A percentile compares a stretch with the other conserved stretches of the same genome.
These are phyloP conservation scores for Loxodonta africana DNA, from an alignment of 2,113 vertebrate genomes.

Conservation along the genomic window DNA sequence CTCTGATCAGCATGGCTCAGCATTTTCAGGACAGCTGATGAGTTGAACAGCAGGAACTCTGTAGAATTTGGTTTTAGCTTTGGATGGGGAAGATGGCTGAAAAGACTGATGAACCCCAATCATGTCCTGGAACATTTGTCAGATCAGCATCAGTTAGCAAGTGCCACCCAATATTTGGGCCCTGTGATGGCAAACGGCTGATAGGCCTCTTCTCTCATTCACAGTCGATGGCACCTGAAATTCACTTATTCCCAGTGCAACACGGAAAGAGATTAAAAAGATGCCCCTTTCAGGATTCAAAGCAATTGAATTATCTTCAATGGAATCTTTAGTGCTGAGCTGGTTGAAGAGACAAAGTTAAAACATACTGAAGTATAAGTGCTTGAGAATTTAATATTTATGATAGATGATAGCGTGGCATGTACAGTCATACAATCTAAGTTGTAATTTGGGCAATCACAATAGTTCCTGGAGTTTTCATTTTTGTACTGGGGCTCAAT, in stretches of 20 bases:
- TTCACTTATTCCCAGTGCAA: constrained; percentile 46
- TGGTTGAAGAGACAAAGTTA: constrained; percentile 86
- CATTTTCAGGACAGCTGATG: constrained; percentile 34
- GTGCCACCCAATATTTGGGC: constrained; percentile 17
- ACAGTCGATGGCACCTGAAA: not conserved
- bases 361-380: constrained; percentile 85
- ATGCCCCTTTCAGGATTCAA: constrained; percentile 73
- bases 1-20: not conserved
- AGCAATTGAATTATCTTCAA: constrained; percentile 87
- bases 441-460: constrained; percentile 87
- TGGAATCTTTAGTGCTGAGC: constrained; percentile 82
- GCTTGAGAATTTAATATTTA: constrained; percentile 88
- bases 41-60: constrained; percentile 42
- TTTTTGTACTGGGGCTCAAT: constrained; percentile 84
- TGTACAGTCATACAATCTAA: constrained; percentile 85
- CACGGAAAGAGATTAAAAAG: constrained; percentile 36
- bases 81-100: not conserved
- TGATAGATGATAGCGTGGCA: constrained; percentile 86
- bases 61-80: constrained; percentile 15
- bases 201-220: not conserved
- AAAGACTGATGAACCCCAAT: not conserved
- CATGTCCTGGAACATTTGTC: constrained; percentile 31
- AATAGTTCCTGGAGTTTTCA: constrained; percentile 88
- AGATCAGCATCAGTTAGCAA: constrained; percentile 53
- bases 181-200: not conserved